Percentiles rank a stretch among this genome's conserved stretches.
phyloP scores from a whole-genome alignment of 2,797 vertebrate genomes.

The Pempheris klunzingeri region DNA sequence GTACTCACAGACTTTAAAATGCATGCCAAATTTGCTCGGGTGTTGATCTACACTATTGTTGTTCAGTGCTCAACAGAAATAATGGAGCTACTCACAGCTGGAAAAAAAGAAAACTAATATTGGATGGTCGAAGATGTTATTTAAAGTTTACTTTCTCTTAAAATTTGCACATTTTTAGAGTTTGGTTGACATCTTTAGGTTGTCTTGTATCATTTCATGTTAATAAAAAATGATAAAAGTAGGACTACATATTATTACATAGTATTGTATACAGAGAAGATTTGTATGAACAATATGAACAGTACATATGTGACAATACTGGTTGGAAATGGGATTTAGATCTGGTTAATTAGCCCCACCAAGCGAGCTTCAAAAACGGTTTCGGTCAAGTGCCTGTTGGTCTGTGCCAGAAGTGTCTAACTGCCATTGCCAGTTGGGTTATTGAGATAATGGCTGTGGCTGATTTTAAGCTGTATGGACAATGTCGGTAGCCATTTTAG shows the following conservation, averaged over 20 bases:
- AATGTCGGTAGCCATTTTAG: slow-evolving; percentile 43
- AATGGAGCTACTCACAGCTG: not conserved
- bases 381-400: slow-evolving; percentile 11
- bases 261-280: not conserved
- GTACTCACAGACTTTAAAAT: not conserved
- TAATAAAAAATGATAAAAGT: not conserved
- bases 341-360: slow-evolving; percentile 36
- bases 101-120: no score
- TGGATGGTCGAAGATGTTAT: not conserved
- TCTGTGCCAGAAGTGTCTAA: slow-evolving; percentile 13
- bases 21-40: not conserved
- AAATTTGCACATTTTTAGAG: not conserved
- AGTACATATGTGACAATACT: slow-evolving; percentile 1
- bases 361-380: slow-evolving; percentile 36
- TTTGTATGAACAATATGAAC: not conserved
- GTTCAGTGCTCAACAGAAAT: not conserved
- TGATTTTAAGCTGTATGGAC: slow-evolving; percentile 20
- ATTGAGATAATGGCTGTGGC: not conserved
- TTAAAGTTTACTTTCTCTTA: not conserved
- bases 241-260: not conserved
- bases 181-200: no score
- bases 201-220: not conserved
- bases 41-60: not conserved
- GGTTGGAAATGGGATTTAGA: not conserved
- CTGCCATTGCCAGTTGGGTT: slow-evolving; percentile 24